Base-by-base conservation (phyloP, 1,140 invertebrate species). In the Parasteatoda tepidariorum region DNA sequence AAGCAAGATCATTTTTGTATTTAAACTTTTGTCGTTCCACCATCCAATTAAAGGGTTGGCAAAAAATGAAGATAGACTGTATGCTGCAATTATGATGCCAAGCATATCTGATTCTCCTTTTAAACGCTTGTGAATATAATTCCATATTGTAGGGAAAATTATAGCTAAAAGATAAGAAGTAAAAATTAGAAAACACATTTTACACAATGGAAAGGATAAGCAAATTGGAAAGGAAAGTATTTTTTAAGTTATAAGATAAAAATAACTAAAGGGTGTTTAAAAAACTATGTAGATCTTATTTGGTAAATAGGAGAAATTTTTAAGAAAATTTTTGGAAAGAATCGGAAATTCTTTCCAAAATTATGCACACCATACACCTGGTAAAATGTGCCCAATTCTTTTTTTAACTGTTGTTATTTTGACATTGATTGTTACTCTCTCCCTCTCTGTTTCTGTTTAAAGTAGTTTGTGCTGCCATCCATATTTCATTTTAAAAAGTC, bases 1-100 rank as follows among this genome's bases (percentile, higher is more conserved):
- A 18, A 88, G 48, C 5, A 89, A 73, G 4, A 89, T 84, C 0
- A 84, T 11, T 64, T 87, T 88, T 2, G 88, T 87, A 34, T 87
- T 86, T 22, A 79, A 9, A 48, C 61, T 74, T 59, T 41, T 59
- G 62, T 87, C 86, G 24, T 71, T 84, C 70, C 78, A 82, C 66
- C 82, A 76, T 1, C 86, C 86, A 26, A 86, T 70, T 2, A 87
- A n/a, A 33, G 85, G 79, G 30, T 84, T 85, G 13, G 83, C 64
- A 31, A 87, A 48, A 22, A 86, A 78, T 9, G 84, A 85, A 2
- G 82, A 85, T 33, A 87, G 31, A 41, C 85, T 86, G 68, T 84
- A 86, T 0, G 84, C 84, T 31, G 84, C 61, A 15, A 87, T 83
- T 0, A 85, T 59, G 9, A 86, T 3, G 18, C 86, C 85, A 26